Base-by-base conservation (phyloP, 2,113 vertebrate genomes). In the Peucedramus taeniatus region DNA sequence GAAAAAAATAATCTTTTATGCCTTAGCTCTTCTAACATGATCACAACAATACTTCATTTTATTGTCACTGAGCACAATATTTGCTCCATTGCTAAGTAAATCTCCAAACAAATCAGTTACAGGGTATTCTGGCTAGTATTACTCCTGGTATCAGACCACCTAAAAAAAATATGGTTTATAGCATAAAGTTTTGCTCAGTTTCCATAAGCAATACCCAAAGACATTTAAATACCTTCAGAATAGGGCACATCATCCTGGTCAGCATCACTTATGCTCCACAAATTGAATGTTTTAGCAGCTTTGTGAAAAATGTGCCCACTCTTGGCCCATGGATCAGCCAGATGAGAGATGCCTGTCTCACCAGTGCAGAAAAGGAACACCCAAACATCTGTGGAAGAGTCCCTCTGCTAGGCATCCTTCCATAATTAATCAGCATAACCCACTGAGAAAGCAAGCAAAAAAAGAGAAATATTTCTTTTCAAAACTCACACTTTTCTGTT, bases 181-280 rank as follows among this genome's bases (percentile, higher is more conserved):
- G 35, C 21, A 15, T 15, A 26, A 44, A 12, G 11, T 47, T 57
- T 37, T 66, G 6, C 14, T 88, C 16, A 28, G 30, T 80, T 87
- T 71, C 47, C 20, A n/a, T 12, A 47, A n/a, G 33, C 14, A 40
- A n/a, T 50, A 54, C 13, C 31, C 3, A 13, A 79, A 44, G 28
- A 65, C 12, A 45, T 19, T 70, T 83, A 37, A 40, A 56, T 16
- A 71, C 30, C 30, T 80, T 66, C 9, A 37, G 26, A 76, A 87
- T 6, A 0, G 0, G 51, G 4, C 20, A 30, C 19, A 47, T 39
- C 20, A 49, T 49, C 14, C 15, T 7, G 2, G 5, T 33, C 23
- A 65, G 19, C 51, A 57, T 24, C 15, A 14, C 8, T 44, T 11
- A 4, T 26, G 37, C 30, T 83, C 33, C 28, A 42, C 13, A 71